Evolutionary conservation across 2,113 vertebrate genomes (phyloP), one percentile per base, ranked within the genome.

Genomic region (Toxostoma redivivum): DNA sequence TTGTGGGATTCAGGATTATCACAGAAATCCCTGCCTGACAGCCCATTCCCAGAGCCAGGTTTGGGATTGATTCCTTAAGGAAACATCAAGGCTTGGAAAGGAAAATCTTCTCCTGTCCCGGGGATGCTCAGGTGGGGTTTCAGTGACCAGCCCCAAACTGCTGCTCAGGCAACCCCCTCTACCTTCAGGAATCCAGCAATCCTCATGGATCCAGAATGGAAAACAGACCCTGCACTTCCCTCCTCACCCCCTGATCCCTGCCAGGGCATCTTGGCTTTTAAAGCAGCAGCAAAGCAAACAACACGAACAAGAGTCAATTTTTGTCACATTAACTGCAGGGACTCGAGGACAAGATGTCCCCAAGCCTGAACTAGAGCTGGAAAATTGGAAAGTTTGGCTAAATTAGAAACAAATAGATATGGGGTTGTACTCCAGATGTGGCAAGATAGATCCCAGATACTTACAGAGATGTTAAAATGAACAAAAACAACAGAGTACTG

Each of bases 41-140:
- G 64, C 47, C 15, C 51, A 11, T 5, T 5, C 38, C 47, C 48
- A 56, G 16, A 58, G 27, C 20, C 70, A 64, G 18, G 5, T 6
- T 37, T 60, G 19, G 50, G 38, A 10, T 1, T 4, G 12, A 48
- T 7, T 74, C 35, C 86, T 47, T 4, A 2, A 27, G 44, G 81
- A 45, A 65, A 14, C 35, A 31, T 3, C 48, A 23, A 62, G 15
- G 2, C 22, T 65, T 48, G 9, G 47, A 20, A 42, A 24, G 44
- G 54, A 20, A 17, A 40, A 30, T 5, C 54, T 24, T 5, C 4
- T 17, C 20, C 38, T 0, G 3, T 4, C 17, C 51, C 1, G 1
- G 24, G 58, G 54, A 35, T 6, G 25, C 42, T n/a, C 42, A 9
- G n/a, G 0, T 48, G 51, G 15, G 38, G 28, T n/a, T 28, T 54